A percentile compares a stretch with the other conserved stretches of the same genome.
These are phyloP conservation scores for Otus sunia DNA, from an alignment of 2,113 vertebrate species.

Conservation along the genomic window DNA sequence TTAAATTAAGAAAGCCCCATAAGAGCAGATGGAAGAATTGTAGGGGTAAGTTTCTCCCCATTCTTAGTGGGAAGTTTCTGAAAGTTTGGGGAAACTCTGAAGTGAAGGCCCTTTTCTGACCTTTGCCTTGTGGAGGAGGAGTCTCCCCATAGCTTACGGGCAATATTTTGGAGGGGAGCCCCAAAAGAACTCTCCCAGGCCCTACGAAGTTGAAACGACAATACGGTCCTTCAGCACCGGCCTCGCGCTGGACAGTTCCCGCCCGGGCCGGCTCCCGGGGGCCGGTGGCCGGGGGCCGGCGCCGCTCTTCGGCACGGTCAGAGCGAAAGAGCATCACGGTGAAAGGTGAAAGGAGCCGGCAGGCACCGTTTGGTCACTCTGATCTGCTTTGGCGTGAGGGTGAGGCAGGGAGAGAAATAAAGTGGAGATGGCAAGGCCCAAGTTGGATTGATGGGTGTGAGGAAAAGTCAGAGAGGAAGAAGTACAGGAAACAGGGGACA, in stretches of 20 bases:
- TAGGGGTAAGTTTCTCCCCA: not conserved
- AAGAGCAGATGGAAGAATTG: not conserved
- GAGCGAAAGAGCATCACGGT: not conserved
- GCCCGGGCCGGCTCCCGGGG: fast-evolving
- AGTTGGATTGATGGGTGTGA: not conserved
- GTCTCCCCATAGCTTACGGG: fast-evolving
- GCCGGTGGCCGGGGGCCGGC: not conserved
- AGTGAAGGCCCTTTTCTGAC: not conserved
- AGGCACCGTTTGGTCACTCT: fast-evolving
- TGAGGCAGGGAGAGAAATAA: not conserved
- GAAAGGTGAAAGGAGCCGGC: fast-evolving
- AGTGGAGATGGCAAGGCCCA: fast-evolving
- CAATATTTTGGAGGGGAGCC: not conserved
- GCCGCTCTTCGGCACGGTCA: fast-evolving
- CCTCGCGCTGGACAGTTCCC: not conserved
- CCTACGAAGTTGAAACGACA: not conserved
- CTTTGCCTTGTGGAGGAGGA: not conserved
- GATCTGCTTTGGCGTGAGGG: not conserved
- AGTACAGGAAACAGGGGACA: not conserved
- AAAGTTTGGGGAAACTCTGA: not conserved
- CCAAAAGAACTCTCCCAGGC: not conserved
- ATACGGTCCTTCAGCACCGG: conserved; percentile 16
- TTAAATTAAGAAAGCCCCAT: not conserved
- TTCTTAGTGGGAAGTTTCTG: not conserved
- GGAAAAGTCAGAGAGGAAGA: not conserved